A percentile compares a stretch with the other conserved stretches of the same genome.
These are phyloP conservation scores for Onychomys leucogaster DNA, from an alignment of 2,797 vertebrate genomes.

Conservation along the genomic window DNA sequence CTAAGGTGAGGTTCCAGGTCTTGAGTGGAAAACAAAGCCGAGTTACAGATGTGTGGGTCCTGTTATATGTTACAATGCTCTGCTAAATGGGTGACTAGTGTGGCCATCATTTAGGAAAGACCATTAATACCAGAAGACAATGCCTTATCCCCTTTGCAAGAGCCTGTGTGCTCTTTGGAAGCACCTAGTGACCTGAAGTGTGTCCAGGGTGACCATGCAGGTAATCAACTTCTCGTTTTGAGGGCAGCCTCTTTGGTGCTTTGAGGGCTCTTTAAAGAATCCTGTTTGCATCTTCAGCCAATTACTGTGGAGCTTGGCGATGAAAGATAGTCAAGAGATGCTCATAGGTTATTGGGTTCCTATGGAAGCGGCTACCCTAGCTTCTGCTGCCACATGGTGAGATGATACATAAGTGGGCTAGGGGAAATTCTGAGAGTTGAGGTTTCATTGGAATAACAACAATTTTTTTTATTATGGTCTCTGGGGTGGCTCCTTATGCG, in stretches of 20 bases:
- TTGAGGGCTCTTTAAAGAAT: not conserved
- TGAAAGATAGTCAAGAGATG: not conserved
- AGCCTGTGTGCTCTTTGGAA: not conserved
- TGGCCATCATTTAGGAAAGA: not conserved
- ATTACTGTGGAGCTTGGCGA: not conserved
- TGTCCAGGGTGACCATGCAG: not conserved
- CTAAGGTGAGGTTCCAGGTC: not conserved
- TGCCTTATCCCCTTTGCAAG: not conserved
- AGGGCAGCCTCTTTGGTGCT: not conserved
- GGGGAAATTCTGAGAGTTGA: not conserved
- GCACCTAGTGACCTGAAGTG: too few relatives aligned
- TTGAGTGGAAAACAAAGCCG: not conserved
- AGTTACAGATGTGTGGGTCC: not conserved
- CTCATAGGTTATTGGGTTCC: not conserved
- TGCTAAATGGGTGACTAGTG: too few relatives aligned
- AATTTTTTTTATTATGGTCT: not conserved
- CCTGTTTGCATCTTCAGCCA: not conserved
- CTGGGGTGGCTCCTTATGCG: not conserved
- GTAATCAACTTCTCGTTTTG: not conserved
- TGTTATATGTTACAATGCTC: not conserved
- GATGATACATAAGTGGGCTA: fast-evolving
- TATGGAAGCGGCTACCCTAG: not conserved
- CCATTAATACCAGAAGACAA: not conserved
- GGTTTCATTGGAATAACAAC: not conserved
- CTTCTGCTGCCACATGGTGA: fast-evolving